Evolutionary conservation across 2,797 vertebrate genomes (phyloP), one percentile per base, ranked within the genome.

Genomic region (Chloroceryle amazona): DNA sequence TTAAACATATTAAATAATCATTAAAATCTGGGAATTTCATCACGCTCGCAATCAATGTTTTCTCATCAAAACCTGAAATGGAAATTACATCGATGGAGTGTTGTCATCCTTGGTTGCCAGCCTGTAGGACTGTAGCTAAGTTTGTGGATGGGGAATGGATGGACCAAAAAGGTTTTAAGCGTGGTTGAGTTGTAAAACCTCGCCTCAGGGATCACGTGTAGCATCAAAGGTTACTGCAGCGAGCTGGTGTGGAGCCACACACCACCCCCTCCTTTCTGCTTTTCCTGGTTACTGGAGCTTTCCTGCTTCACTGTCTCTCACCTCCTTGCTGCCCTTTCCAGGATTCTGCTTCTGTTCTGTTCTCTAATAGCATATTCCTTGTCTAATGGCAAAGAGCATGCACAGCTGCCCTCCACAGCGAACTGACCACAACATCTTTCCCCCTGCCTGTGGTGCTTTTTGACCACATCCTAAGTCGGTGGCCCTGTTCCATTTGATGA

Each of bases 1-100:
- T 86, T n/a, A 84, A 75, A 66, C 16, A 9, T 76, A 63, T 79
- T 84, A 89, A 84, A 58, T 81, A 26, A 85, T 51, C 44, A 39
- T 83, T 84, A 86, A 79, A 86, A 68, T 9, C 41, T 62, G 20
- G 7, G 25, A 57, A 79, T 81, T 81, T 57, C 13, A 21, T 72
- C 0, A 0, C 85, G 13, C 11, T 89, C 0, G 1, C 37, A 85
- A 75, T 84, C 54, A n/a, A 1, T 79, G 9, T 89, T 94, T 95
- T 72, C 49, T 75, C 31, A 35, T 61, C 8, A 46, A 74, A 74
- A 65, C 22, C 15, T 60, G n/a, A 57, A 81, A 44, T 84, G 49
- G 52, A 55, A 76, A 37, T 81, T 25, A n/a, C 13, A 9, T 0
- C 41, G 37, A 6, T 11, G 31, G 46, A 58, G 42, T 13, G 16